Conservation (phyloP, 2,797 vertebrate genomes). For the Mormyrops boulengeri region DNA sequence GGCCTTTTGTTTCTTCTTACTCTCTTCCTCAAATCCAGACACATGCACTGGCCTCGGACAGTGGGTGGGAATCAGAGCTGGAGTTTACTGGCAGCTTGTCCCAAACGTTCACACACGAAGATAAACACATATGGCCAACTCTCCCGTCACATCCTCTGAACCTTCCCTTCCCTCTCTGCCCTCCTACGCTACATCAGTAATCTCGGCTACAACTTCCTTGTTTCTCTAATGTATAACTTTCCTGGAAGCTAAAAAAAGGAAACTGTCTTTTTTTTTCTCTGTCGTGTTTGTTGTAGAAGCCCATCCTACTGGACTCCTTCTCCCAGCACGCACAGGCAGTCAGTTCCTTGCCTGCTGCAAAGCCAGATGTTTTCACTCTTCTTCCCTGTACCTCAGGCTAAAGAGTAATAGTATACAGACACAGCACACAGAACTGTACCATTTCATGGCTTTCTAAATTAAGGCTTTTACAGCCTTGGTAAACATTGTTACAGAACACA, state of each 20-base stretch:
- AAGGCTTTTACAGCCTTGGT: background rate
- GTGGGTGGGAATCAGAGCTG: background rate
- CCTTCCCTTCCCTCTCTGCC: background rate
- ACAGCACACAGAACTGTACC: background rate
- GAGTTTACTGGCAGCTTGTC: background rate
- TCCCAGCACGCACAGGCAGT: background rate
- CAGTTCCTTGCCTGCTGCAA: background rate
- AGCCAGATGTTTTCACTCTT: background rate
- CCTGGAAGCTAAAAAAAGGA: slow-evolving; percentile 11
- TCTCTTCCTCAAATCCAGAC: background rate
- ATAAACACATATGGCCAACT: background rate
- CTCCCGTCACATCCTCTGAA: background rate
- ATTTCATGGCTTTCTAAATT: background rate
- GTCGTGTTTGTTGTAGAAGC: background rate
- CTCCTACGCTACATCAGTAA: background rate
- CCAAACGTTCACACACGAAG: background rate
- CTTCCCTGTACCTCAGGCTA: background rate
- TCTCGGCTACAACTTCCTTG: slow-evolving; percentile 9
- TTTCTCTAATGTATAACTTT: slow-evolving; percentile 11
- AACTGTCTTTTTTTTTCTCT: background rate
- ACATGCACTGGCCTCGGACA: background rate
- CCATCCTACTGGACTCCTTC: background rate
- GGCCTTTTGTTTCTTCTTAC: background rate
- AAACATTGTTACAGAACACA: background rate
- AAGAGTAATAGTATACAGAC: background rate